These are phyloP conservation scores for Polydrusus pterygomalis DNA, from an alignment of 2,888 invertebrate species.

Conservation along the genomic window DNA sequence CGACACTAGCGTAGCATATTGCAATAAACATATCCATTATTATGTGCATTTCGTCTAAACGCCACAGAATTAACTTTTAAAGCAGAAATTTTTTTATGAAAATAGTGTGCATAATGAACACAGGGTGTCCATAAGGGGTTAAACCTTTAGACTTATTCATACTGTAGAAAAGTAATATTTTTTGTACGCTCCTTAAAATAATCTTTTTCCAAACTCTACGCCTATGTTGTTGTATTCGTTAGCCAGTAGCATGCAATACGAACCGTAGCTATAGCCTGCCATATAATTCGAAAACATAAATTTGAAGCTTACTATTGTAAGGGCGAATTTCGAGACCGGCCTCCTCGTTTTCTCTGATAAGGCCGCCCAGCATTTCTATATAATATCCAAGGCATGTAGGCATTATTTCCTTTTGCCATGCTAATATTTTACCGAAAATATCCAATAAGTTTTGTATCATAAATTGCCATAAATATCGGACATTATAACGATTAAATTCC, in stretches of 20 bases:
- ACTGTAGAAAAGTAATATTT: too few species aligned
- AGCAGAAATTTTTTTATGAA: too few species aligned
- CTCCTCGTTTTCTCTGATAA: slow-evolving; percentile 59
- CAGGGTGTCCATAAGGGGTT: too few species aligned
- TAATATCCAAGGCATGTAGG: slow-evolving; percentile 64
- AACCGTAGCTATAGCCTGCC: slow-evolving; percentile 27
- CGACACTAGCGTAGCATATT: too few species aligned
- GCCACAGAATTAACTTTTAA: too few species aligned
- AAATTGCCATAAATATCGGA: slow-evolving; percentile 39
- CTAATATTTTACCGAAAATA: slow-evolving; percentile 53
- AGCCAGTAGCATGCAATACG: slow-evolving; percentile 29
- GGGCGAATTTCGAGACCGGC: slow-evolving; percentile 36
- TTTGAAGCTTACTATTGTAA: slow-evolving; percentile 42
- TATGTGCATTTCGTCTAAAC: too few species aligned
- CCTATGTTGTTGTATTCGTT: slow-evolving; percentile 24
- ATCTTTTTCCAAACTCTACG: neutral
- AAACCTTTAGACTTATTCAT: too few species aligned
- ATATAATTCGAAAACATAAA: slow-evolving; percentile 42
- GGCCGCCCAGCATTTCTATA: slow-evolving; percentile 62
- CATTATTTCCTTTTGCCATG: slow-evolving; percentile 57
- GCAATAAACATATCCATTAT: too few species aligned
- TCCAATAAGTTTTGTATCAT: slow-evolving; percentile 52
- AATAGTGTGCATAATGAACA: too few species aligned
- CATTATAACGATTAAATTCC: slow-evolving; percentile 16
- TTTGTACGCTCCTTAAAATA: neutral